Evolutionary conservation across 2,888 invertebrate genomes (phyloP).

Genomic region (Melanophora roralis): DNA sequence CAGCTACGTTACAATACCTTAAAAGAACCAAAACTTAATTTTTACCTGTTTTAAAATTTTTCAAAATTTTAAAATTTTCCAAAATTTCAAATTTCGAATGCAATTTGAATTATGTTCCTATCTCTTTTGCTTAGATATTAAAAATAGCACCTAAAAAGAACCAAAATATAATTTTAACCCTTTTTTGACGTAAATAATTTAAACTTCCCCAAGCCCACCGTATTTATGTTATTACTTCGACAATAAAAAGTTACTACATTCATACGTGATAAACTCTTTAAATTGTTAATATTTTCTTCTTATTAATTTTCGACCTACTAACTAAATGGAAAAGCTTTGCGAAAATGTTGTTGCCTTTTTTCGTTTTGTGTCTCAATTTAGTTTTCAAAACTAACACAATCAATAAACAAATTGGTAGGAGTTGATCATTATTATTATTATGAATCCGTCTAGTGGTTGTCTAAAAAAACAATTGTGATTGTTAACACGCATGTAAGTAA

Average conservation of each 20-base stretch:
- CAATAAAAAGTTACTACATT: too few relatives aligned
- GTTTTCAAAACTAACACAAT: neutral
- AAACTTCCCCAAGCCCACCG: neutral
- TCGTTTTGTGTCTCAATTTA: neutral
- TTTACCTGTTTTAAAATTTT: too few relatives aligned
- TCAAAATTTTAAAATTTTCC: too few relatives aligned
- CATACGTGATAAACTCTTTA: constrained; percentile 14
- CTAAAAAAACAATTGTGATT: constrained; percentile 30
- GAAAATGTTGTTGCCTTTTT: neutral
- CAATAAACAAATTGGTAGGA: constrained; percentile 15
- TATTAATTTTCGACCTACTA: constrained; percentile 42
- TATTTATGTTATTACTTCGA: too few relatives aligned
- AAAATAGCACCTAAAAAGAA: too few relatives aligned
- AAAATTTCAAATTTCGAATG: too few relatives aligned
- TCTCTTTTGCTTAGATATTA: too few relatives aligned
- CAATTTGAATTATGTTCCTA: too few relatives aligned
- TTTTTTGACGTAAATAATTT: too few relatives aligned
- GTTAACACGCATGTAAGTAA: neutral
- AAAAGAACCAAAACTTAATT: too few relatives aligned
- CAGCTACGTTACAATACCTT: too few relatives aligned
- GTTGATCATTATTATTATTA: constrained; percentile 37
- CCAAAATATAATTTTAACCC: too few relatives aligned
- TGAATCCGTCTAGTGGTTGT: constrained; percentile 45
- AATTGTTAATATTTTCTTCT: neutral
- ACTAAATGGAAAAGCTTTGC: constrained; percentile 7